Percentiles rank a stretch among this genome's conserved stretches.
These are phyloP conservation scores for Iphiclides podalirius DNA, from an alignment of 2,888 invertebrate species.

Conservation along the genomic window DNA sequence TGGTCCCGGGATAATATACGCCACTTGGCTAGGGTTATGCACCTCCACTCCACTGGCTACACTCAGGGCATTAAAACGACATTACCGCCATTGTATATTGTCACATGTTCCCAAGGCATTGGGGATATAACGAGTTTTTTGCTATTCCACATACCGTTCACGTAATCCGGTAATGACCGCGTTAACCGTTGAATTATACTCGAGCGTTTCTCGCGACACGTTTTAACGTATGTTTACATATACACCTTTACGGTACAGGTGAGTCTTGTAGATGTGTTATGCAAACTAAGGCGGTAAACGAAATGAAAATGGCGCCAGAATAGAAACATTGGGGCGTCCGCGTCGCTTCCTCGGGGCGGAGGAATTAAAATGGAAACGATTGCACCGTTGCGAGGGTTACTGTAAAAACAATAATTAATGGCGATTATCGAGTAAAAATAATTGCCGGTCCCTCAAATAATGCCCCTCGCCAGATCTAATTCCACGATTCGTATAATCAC, in stretches of 20 bases:
- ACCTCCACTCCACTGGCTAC: background rate
- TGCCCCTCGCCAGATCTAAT: constrained; percentile 51
- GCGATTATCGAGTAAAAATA: constrained; percentile 63
- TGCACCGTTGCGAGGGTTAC: constrained; percentile 41
- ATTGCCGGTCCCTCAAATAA: constrained; percentile 60
- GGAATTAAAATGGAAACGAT: constrained; percentile 28
- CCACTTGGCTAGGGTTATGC: background rate
- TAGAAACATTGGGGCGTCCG: constrained; percentile 19
- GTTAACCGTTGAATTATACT: too few relatives aligned
- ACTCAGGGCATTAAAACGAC: constrained; percentile 4
- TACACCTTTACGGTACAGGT: too few relatives aligned
- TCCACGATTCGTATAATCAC: constrained; percentile 53
- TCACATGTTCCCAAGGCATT: background rate
- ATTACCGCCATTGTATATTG: background rate
- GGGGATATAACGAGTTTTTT: background rate
- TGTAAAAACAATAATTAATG: constrained; percentile 60
- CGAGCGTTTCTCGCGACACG: too few relatives aligned
- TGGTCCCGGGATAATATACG: background rate
- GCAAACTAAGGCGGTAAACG: too few relatives aligned
- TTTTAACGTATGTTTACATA: too few relatives aligned
- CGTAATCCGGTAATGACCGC: too few relatives aligned
- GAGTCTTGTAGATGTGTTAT: too few relatives aligned
- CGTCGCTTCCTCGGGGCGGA: constrained; percentile 20
- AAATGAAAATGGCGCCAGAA: constrained; percentile 6
- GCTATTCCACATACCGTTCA: background rate